phyloP scores from a whole-genome alignment of 2,888 invertebrate genomes.

The Drosophila mimica region DNA sequence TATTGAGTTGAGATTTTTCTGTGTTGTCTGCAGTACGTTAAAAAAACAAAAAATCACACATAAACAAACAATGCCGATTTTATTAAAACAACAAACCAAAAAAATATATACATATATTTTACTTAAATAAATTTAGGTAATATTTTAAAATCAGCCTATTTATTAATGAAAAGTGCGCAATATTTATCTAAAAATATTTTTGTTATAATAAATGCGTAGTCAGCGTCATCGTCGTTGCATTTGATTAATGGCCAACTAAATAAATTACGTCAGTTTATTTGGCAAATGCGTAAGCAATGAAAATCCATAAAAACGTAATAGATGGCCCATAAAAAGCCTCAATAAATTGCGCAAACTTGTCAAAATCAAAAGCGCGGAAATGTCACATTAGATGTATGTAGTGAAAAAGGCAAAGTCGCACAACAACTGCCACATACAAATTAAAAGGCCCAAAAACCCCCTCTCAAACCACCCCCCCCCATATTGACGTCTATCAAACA shows the following conservation, averaged over 20 bases:
- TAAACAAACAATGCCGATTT: slow-evolving; percentile 1
- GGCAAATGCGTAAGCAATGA: slow-evolving; percentile 39
- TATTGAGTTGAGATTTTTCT: slow-evolving; percentile 56
- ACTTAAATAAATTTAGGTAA: slow-evolving; percentile 7
- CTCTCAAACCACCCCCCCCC: not conserved
- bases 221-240: slow-evolving; percentile 47
- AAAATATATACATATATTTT: not conserved
- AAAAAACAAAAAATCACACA: not conserved
- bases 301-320: slow-evolving; percentile 46
- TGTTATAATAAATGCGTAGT: slow-evolving; percentile 5
- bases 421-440: slow-evolving; percentile 11
- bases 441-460: no score
- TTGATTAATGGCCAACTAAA: slow-evolving; percentile 68
- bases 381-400: slow-evolving; percentile 50
- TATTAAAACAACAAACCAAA: slow-evolving; percentile 6
- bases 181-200: slow-evolving; percentile 12
- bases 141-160: slow-evolving; percentile 1
- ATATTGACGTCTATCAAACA: slow-evolving; percentile 33
- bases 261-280: slow-evolving; percentile 71
- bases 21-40: slow-evolving; percentile 33
- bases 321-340: slow-evolving; percentile 51
- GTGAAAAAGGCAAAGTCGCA: slow-evolving; percentile 7
- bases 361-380: slow-evolving; percentile 69
- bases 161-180: not conserved
- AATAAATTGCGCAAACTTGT: slow-evolving; percentile 69